A percentile compares a stretch with the other conserved stretches of the same genome.
Conservation (phyloP, 1,140 invertebrate species). For the Popillia japonica region DNA sequence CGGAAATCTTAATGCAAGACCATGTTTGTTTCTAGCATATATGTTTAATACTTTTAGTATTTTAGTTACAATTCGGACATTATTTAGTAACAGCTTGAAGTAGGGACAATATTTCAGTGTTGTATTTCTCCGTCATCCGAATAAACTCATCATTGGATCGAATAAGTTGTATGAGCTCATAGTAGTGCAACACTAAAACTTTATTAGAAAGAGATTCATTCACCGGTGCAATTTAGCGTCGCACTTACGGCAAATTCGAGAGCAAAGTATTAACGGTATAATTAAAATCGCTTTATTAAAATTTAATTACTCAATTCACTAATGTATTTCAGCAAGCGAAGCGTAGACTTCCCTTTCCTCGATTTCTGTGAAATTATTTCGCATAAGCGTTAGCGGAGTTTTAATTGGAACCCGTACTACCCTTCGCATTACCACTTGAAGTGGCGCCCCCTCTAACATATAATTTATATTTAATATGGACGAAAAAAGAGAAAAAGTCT, state of each 20-base stretch:
- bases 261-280: neutral
- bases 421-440: neutral
- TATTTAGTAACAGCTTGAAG: too few relatives aligned
- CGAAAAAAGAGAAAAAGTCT: neutral
- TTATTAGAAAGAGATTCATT: neutral
- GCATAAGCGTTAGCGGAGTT: neutral
- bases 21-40: too few relatives aligned
- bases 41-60: too few relatives aligned
- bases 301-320: constrained; percentile 11
- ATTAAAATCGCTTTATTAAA: constrained; percentile 7
- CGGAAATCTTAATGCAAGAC: too few relatives aligned
- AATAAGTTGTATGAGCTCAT: neutral
- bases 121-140: neutral
- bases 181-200: neutral
- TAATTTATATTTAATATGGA: neutral
- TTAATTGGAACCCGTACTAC: neutral
- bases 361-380: neutral
- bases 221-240: constrained; percentile 12
- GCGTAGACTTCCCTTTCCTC: neutral
- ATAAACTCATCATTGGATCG: neutral
- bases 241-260: constrained; percentile 3
- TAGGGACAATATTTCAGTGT: too few relatives aligned
- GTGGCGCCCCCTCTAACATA: neutral
- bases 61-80: too few relatives aligned
- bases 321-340: neutral